These are phyloP conservation scores for Cosmia trapezina DNA, from an alignment of 2,888 invertebrate species.

Conservation along the genomic window DNA sequence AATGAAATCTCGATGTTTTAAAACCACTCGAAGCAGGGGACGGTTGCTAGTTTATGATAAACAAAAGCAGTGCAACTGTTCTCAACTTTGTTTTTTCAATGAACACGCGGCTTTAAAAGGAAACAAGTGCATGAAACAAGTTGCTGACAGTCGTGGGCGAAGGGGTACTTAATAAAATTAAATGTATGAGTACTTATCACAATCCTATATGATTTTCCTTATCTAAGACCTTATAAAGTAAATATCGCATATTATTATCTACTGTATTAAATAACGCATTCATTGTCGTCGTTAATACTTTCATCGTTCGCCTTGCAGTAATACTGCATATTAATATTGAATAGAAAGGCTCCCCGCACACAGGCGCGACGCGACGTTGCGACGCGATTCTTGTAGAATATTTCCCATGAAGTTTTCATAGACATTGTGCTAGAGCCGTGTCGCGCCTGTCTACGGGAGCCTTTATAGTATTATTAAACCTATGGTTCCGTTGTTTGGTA, in stretches of 20 bases:
- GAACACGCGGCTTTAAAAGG: background rate
- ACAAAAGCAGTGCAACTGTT: background rate
- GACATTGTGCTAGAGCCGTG: no score
- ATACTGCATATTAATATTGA: background rate
- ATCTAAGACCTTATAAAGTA: background rate
- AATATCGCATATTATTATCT: slow-evolving; percentile 2
- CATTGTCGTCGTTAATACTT: background rate
- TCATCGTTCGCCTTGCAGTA: background rate
- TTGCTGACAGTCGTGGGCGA: slow-evolving; percentile 1
- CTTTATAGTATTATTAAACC: background rate
- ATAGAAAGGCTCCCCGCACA: no score
- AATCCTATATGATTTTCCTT: slow-evolving; percentile 16
- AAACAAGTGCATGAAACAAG: slow-evolving; percentile 6
- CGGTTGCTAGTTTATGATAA: background rate
- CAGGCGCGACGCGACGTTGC: no score
- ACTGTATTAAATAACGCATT: slow-evolving; percentile 1
- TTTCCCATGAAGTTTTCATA: no score
- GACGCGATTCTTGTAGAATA: no score
- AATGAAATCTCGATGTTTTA: background rate
- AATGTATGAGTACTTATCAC: background rate
- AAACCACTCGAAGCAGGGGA: background rate
- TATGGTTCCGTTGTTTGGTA: background rate
- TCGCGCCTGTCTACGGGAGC: no score
- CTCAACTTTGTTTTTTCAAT: background rate
- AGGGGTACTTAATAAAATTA: slow-evolving; percentile 10